Conservation (phyloP, 1,140 invertebrate genomes). For the Lanistes nyassanus region DNA sequence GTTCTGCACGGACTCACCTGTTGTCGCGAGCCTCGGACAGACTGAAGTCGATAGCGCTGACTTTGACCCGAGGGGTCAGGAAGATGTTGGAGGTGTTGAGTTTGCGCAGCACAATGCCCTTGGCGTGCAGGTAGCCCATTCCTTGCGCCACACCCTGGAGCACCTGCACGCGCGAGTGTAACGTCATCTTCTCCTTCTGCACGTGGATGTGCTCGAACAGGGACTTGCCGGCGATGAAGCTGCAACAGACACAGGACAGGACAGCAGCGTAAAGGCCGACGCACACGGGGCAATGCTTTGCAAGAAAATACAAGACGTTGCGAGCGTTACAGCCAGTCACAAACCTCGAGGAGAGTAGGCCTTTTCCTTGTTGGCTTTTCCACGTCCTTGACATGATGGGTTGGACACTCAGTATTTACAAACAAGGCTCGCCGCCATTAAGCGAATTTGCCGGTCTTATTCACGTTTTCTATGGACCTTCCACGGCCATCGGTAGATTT, state of each 20-base stretch:
- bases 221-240: conserved; percentile 61
- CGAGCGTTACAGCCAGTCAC: too few species aligned
- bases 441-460: too few species aligned
- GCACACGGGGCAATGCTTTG: too few species aligned
- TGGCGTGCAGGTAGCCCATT: conserved; percentile 70
- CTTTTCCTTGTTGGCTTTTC: too few species aligned
- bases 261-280: too few species aligned
- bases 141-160: conserved; percentile 64
- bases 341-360: too few species aligned
- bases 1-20: conserved; percentile 39
- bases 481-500: too few species aligned
- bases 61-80: conserved; percentile 66
- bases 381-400: too few species aligned
- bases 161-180: conserved; percentile 58
- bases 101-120: conserved; percentile 66
- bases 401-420: too few species aligned
- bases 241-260: conserved; percentile 32
- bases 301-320: too few species aligned
- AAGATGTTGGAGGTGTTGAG: conserved; percentile 69
- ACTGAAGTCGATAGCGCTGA: conserved; percentile 68
- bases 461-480: too few species aligned
- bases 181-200: conserved; percentile 52
- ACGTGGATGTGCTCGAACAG: conserved; percentile 64
- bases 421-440: too few species aligned
- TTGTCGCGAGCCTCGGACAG: conserved; percentile 54